Base-by-base conservation (phyloP, 2,797 vertebrate species). In the Macropus fuliginosus region DNA sequence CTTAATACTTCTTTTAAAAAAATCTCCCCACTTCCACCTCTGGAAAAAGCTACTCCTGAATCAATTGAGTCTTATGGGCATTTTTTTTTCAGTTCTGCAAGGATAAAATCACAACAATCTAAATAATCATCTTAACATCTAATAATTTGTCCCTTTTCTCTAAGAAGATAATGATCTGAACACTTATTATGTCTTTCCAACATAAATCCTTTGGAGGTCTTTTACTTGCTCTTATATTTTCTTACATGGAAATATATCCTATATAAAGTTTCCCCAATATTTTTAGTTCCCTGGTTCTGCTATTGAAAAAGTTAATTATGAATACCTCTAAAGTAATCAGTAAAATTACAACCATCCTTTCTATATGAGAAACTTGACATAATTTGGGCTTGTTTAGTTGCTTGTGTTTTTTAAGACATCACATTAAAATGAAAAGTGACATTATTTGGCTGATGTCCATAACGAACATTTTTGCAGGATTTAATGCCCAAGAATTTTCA, bases 81-180 rank as follows among this genome's bases (percentile, higher is more conserved):
- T 95, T 57, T 92, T 66, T 91, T 95, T 94, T 87, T 46, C 0
- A 59, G 27, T 10, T 74, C 94, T 97, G 66, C 56, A 9, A 95
- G 52, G 74, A 87, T 91, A 91, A 95, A 95, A 55, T 55, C n/a
- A 95, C 91, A 59, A 9, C n/a, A 31, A 54, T 31, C 57, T 95
- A 92, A 92, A 16, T 66, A 93, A 91, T 93, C 18, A 91, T 54
- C 95, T 95, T 50, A 21, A 10, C 29, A 87, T 6, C 54, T 89
- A 91, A 16, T 40, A 50, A 29, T 93, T 94, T 34, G n/a, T 92
- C 74, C 91, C 87, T 56, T 92, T 93, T 96, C 55, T 5, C 56
- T 10, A 93, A 95, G 56, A 93, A 94, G 34, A 12, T 74, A 87
- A 29, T 54, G 24, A 94, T 95, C 27, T 91, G 66, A 87, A 87